phyloP scores from a whole-genome alignment of 1,140 invertebrate species.

The Pygmarrhopalites habei region DNA sequence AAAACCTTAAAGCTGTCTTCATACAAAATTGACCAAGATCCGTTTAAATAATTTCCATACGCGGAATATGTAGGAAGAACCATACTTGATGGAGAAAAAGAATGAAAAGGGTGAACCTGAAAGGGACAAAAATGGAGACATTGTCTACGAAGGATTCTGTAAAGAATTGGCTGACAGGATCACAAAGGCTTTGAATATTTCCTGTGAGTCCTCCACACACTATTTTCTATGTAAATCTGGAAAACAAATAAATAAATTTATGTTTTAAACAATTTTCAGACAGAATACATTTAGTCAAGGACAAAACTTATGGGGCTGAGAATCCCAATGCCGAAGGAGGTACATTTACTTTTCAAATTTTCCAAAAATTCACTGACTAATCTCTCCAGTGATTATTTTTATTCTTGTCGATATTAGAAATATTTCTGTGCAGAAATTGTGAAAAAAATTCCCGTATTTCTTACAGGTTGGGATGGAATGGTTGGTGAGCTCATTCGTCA shows the following conservation, averaged over 20 bases:
- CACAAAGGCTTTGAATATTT: constrained; percentile 71
- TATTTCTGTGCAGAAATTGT: not conserved
- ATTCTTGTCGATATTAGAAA: too few relatives aligned
- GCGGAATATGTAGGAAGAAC: constrained; percentile 65
- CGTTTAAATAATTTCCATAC: too few relatives aligned
- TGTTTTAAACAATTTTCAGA: constrained; percentile 19
- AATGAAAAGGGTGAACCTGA: constrained; percentile 51
- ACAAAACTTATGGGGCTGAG: constrained; percentile 34
- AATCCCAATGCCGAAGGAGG: constrained; percentile 26
- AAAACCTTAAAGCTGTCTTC: too few relatives aligned
- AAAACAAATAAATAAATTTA: not conserved
- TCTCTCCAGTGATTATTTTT: not conserved
- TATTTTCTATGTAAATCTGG: not conserved
- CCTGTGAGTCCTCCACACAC: constrained; percentile 65
- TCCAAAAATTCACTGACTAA: not conserved
- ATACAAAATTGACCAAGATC: too few relatives aligned
- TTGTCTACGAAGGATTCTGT: constrained; percentile 85
- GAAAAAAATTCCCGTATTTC: not conserved
- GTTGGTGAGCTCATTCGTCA: constrained; percentile 36
- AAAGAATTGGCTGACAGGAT: constrained; percentile 83
- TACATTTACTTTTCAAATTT: not conserved
- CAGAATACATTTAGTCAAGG: constrained; percentile 33
- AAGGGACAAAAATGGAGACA: constrained; percentile 55
- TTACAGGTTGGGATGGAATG: constrained; percentile 37
- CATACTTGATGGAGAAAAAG: constrained; percentile 73